phyloP scores from a whole-genome alignment of 2,888 invertebrate genomes.

The Seira musarum region DNA sequence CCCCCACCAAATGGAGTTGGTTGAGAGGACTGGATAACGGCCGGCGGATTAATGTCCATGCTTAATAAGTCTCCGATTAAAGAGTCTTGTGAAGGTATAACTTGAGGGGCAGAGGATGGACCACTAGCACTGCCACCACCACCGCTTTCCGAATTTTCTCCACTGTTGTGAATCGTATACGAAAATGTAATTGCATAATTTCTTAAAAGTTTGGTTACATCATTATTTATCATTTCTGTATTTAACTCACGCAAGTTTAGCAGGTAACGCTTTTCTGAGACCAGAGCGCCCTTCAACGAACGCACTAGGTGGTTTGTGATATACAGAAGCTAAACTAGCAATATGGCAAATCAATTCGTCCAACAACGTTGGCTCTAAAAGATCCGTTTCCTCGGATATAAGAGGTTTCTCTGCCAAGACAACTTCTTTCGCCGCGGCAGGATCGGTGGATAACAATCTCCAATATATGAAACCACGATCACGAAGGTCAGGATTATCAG shows the following conservation, averaged over 20 bases:
- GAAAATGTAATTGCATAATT: neutral
- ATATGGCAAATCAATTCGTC: conserved; percentile 99
- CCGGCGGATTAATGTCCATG: conserved; percentile 88
- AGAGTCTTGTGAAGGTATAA: conserved; percentile 85
- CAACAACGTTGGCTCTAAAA: conserved; percentile 95
- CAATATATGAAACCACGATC: conserved; percentile 99
- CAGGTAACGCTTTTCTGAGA: conserved; percentile 68
- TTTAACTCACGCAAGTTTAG: conserved; percentile 59
- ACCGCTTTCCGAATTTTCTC: conserved; percentile 63
- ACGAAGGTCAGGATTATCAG: conserved; percentile 98
- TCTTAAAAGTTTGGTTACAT: too few species aligned
- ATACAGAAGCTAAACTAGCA: conserved; percentile 97
- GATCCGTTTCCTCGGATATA: conserved; percentile 98
- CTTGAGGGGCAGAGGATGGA: conserved; percentile 71
- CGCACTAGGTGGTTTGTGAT: conserved; percentile 98
- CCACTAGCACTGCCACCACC: too few species aligned
- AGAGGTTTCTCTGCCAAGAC: conserved; percentile 99
- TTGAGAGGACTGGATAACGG: conserved; percentile 74
- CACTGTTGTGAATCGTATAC: conserved; percentile 52
- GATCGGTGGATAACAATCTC: conserved; percentile 98
- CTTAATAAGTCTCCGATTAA: conserved; percentile 96
- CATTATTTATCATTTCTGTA: too few species aligned
- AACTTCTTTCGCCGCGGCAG: conserved; percentile 99
- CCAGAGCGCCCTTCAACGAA: conserved; percentile 91
- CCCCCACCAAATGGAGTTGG: conserved; percentile 74